A percentile compares a stretch with the other conserved stretches of the same genome.
Evolutionary conservation across 2,797 vertebrate species (phyloP).

Genomic region (Dipus sagitta): DNA sequence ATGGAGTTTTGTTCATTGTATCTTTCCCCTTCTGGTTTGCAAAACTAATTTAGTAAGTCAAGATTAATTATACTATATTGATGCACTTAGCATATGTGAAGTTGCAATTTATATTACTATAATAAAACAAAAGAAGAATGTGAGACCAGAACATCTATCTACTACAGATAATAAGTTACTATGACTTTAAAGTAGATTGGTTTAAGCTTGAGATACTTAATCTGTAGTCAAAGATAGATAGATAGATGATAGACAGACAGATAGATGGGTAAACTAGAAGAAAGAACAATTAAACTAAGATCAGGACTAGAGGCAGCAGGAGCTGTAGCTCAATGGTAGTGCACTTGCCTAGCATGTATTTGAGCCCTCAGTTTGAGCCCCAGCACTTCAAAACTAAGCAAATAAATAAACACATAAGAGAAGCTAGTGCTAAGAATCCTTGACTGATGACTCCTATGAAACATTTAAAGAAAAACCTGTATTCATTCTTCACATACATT

Average conservation of each 20-base stretch:
- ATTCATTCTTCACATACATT: not conserved
- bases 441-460: not conserved
- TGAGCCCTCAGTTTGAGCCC: not conserved
- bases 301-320: not conserved
- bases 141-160: not conserved
- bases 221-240: not conserved
- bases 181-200: not conserved
- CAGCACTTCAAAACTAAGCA: not conserved
- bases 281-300: not conserved
- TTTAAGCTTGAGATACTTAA: not conserved
- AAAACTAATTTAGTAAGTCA: not conserved
- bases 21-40: not conserved
- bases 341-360: not conserved
- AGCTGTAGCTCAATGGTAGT: not conserved
- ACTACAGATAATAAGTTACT: not conserved
- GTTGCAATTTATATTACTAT: not conserved
- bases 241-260: not conserved
- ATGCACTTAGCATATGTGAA: not conserved
- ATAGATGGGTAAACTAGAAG: not conserved
- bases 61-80: not conserved
- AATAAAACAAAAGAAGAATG: not conserved
- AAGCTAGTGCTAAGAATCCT: not conserved
- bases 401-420: not conserved
- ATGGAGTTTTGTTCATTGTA: not conserved
- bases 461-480: not conserved